A percentile compares a stretch with the other conserved stretches of the same genome.
Evolutionary conservation across 2,113 vertebrate genomes (phyloP).

Genomic region (Pollimyrus isidori): DNA sequence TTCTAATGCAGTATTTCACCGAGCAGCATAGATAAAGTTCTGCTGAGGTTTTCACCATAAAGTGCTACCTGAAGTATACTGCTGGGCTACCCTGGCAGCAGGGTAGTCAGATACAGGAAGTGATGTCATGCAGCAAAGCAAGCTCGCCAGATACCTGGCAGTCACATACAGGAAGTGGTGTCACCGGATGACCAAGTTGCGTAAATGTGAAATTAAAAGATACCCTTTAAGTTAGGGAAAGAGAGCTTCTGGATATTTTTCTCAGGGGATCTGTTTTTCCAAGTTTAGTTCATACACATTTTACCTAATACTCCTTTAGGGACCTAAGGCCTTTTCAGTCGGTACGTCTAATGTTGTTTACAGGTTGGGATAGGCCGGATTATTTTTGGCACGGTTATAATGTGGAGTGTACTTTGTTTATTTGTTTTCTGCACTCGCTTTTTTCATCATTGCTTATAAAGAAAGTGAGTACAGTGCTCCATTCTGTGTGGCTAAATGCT

Average conservation of each 20-base stretch:
- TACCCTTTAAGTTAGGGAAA: not conserved
- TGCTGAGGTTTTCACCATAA: not conserved
- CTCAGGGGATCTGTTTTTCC: not conserved
- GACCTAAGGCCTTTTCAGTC: not conserved
- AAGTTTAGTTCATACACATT: not conserved
- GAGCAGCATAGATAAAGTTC: not conserved
- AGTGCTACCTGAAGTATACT: not conserved
- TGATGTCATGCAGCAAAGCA: not conserved
- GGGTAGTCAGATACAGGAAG: not conserved
- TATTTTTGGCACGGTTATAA: not conserved
- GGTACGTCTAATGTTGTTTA: not conserved
- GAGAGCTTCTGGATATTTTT: not conserved
- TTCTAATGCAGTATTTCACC: not conserved
- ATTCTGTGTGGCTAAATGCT: not conserved
- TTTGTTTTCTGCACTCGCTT: not conserved
- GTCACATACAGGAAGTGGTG: not conserved
- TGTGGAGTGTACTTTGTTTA: not conserved
- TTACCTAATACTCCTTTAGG: not conserved
- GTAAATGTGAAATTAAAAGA: not conserved
- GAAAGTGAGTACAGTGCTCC: not conserved
- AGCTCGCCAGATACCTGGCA: not conserved
- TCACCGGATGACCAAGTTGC: not conserved
- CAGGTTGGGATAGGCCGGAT: not conserved
- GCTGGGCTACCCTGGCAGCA: not conserved
- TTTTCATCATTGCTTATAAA: not conserved